Evolutionary conservation across 2,888 invertebrate species (phyloP).

Genomic region (Halocaridina rubra): DNA sequence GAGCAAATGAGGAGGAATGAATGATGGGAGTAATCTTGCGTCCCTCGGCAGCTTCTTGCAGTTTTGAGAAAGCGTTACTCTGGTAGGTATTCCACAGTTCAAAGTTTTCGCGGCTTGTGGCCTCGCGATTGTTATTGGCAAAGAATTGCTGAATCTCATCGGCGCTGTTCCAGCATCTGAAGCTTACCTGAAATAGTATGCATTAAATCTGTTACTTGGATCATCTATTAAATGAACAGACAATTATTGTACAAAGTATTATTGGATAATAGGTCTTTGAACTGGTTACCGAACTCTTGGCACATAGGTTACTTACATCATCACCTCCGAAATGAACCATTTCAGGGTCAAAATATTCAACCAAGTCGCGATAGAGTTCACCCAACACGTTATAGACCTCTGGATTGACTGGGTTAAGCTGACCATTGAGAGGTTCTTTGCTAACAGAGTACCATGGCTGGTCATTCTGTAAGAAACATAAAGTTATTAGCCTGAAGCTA

Average conservation of each 20-base stretch:
- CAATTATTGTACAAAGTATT: no score
- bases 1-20: neutral
- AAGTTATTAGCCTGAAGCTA: no score
- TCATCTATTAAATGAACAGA: no score
- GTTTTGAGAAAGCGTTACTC: neutral
- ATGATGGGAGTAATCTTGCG: neutral
- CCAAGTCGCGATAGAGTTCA: conserved; percentile 14
- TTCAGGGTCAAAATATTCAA: conserved; percentile 12
- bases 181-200: conserved; percentile 17
- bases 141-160: conserved; percentile 72
- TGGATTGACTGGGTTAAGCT: conserved; percentile 26
- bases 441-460: conserved; percentile 74
- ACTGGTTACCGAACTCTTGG: no score
- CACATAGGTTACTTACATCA: neutral
- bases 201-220: no score
- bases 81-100: conserved; percentile 15
- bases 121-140: conserved; percentile 68
- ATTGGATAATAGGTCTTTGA: no score
- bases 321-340: conserved; percentile 30
- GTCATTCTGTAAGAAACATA: neutral
- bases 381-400: conserved; percentile 25
- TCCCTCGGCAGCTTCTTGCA: neutral
- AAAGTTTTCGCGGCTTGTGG: conserved; percentile 55
- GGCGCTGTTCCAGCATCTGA: conserved; percentile 6
- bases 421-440: conserved; percentile 18